Base-by-base conservation (phyloP, 2,888 invertebrate genomes). In the Disparrhopalites patrizii region DNA sequence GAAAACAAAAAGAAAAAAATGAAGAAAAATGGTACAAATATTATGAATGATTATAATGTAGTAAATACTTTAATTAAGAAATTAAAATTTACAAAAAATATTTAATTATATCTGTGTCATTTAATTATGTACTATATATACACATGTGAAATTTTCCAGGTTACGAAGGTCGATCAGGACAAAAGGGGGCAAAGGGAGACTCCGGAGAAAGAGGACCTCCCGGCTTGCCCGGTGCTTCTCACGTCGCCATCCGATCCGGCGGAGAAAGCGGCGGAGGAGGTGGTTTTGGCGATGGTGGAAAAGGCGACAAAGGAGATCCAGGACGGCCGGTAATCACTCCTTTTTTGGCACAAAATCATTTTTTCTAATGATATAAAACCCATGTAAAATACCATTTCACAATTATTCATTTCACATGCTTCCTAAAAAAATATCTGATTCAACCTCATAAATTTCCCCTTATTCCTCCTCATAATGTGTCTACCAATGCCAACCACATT, bases 151-250 rank as follows among this genome's bases (percentile, higher is more conserved):
- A n/a, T n/a, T n/a, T n/a, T n/a, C n/a, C n/a, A 7, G 57, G 57
- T 3, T 13, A 33, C 2, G 57, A 57, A 4, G 57, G 57, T 23
- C 7, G 18, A 57, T 5, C 31, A 3, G 57, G 57, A n/a, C 15
- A 18, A 4, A 57, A 23, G 30, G 57, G 57, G 10, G n/a, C 3
- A 18, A 57, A 57, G n/a, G 57, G 57, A 13, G 57, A 57, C 18
- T 2, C 18, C 7, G 57, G 57, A 2, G 57, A 57, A 36, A 30
- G 38, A 4, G 57, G 57, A 3, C 36, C 15, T 3, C 57, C 57
- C n/a, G 57, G 57, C 3, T 20, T 57, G 4, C 57, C 57, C 31
- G 57, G 57, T 18, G 18, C 33, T 13, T 57, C 57, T 33, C 57
- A 57, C 20, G 23, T 57, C 15, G 20, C 38, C 3, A 40, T 57